Evolutionary conservation across 2,888 invertebrate species (phyloP), one percentile per base, ranked within the genome.

Genomic region (Catocala fraxini): DNA sequence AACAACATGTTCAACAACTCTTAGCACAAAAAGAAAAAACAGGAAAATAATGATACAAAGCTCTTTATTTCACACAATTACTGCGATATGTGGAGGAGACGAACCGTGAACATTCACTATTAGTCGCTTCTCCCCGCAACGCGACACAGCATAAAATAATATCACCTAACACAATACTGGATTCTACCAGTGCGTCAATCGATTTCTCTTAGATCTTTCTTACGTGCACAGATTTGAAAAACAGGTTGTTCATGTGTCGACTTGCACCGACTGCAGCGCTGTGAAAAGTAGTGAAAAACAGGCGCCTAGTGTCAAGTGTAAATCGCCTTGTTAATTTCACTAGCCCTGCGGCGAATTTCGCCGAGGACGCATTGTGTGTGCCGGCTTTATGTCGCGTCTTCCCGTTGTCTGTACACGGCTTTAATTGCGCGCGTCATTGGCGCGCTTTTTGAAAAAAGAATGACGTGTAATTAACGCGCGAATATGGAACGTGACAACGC

Each of bases 241-340:
- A 81, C 78, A 80, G 75, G 81, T 80, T 73, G 75, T 76, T 77
- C 68, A 82, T 83, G 80, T 82, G 73, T 73, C 78, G 76, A 80
- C 83, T 75, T 74, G 74, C 75, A 79, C 79, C 73, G 79, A 77
- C 71, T 82, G 84, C 79, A 79, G 76, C 74, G 75, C 76, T 79
- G 83, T 82, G 85, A 84, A 90, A 89, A 90, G 89, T 89, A 89
- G 91, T 89, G 88, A 87, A 92, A 93, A 91, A 88, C 90, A 91
- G 88, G 68, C 73, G 75, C 87, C 90, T 90, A 90, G 93, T 92
- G 93, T 92, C 92, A 93, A 94, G 94, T 92, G 92, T 93, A 94
- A 94, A 94, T 94, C 94, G 93, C 93, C 94, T 94, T 94, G 94
- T 94, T 94, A 94, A 94, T 94, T 94, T 94, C 87, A 83, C 88